phyloP scores from a whole-genome alignment of 2,888 invertebrate genomes.

The Melinaea menophilus region DNA sequence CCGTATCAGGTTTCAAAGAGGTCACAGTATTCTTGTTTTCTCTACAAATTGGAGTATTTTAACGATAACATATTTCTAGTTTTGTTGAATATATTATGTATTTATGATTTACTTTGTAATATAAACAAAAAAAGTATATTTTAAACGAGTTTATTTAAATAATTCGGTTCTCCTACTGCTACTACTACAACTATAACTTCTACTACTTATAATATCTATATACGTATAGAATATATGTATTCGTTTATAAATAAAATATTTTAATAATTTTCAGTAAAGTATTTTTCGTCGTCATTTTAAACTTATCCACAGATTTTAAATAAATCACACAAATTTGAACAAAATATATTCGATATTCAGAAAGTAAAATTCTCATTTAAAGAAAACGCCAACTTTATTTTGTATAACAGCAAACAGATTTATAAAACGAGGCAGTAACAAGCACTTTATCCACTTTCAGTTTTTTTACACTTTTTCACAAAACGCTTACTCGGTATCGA shows the following conservation, averaged over 20 bases:
- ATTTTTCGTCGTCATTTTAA: no score
- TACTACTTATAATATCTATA: no score
- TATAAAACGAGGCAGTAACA: conserved; percentile 11
- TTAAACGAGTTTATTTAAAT: no score
- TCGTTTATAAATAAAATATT: no score
- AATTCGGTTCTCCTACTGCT: no score
- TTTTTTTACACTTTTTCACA: conserved; percentile 13
- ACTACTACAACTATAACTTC: no score
- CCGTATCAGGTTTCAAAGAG: conserved; percentile 1
- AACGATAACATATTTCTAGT: neutral
- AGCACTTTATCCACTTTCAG: conserved; percentile 11
- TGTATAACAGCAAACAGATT: conserved; percentile 7
- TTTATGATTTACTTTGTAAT: neutral
- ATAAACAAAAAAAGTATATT: no score
- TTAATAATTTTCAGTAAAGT: no score
- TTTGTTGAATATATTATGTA: neutral
- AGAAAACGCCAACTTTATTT: conserved; percentile 8
- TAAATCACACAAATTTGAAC: no score
- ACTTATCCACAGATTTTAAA: no score
- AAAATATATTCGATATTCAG: no score
- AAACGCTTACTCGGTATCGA: conserved; percentile 10
- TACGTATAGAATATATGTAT: no score
- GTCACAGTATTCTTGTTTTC: neutral
- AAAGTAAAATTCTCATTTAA: neutral
- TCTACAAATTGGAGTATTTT: neutral